phyloP scores from a whole-genome alignment of 2,113 vertebrate genomes.

The Cheirogaleus medius region DNA sequence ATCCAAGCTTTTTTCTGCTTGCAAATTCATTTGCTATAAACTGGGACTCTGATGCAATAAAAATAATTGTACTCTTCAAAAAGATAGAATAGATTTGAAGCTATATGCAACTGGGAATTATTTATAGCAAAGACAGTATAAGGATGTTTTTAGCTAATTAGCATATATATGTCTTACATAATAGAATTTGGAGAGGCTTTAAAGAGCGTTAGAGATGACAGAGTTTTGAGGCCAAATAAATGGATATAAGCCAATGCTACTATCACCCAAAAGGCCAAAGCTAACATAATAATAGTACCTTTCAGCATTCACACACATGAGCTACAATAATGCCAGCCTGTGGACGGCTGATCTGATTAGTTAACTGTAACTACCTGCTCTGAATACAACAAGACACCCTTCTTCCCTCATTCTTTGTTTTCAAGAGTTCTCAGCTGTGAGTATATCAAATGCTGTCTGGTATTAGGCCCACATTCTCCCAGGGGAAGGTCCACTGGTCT shows the following conservation, averaged over 20 bases:
- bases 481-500: slow-evolving; percentile 57
- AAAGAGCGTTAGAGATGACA: slow-evolving; percentile 2
- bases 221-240: not conserved
- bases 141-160: not conserved
- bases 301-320: not conserved
- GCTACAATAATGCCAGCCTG: slow-evolving; percentile 1
- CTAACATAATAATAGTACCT: not conserved
- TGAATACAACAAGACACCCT: slow-evolving; percentile 79
- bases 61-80: slow-evolving; percentile 60
- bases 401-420: slow-evolving; percentile 57
- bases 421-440: slow-evolving; percentile 72
- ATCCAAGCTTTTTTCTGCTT: slow-evolving; percentile 34
- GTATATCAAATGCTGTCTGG: slow-evolving; percentile 43
- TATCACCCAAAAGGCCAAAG: not conserved
- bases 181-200: not conserved
- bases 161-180: not conserved
- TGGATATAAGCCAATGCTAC: not conserved
- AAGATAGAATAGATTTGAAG: slow-evolving; percentile 51
- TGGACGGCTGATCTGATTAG: slow-evolving; percentile 79
- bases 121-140: slow-evolving; percentile 60
- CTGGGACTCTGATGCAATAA: slow-evolving; percentile 46
- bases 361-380: slow-evolving; percentile 54
- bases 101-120: slow-evolving; percentile 39
- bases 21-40: slow-evolving; percentile 48
- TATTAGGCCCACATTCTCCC: slow-evolving; percentile 37